Conservation (phyloP, 2,797 vertebrate species). For the Chromobotia macracanthus region DNA sequence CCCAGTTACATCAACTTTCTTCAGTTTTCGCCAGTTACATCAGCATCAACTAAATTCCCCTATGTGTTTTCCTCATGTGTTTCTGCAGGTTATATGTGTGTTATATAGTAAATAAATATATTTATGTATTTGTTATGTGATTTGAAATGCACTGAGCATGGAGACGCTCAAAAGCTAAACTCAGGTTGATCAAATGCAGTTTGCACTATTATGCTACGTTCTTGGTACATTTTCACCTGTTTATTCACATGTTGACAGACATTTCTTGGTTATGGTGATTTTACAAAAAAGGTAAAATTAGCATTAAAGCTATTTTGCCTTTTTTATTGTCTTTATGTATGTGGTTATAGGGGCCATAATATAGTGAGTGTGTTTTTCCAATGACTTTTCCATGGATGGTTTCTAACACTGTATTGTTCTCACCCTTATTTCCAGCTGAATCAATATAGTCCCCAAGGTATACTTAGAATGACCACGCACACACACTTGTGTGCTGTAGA, state of each 20-base stretch:
- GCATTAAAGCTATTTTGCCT: background rate
- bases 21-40: background rate
- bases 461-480: constrained; percentile 8
- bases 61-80: background rate
- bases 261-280: no score
- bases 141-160: background rate
- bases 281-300: background rate
- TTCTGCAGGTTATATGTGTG: background rate
- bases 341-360: background rate
- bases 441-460: constrained; percentile 43
- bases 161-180: background rate
- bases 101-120: background rate
- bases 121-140: background rate
- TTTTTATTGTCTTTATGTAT: background rate
- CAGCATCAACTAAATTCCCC: background rate
- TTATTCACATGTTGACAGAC: no score
- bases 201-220: no score
- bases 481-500: background rate
- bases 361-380: background rate
- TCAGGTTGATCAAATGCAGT: background rate
- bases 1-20: background rate
- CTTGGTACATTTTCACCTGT: no score
- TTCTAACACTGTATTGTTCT: constrained; percentile 38
- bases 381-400: background rate
- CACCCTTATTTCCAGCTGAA: constrained; percentile 57